A percentile compares a stretch with the other conserved stretches of the same genome.
Conservation (phyloP, 2,888 invertebrate species). For the Papilio demoleus region DNA sequence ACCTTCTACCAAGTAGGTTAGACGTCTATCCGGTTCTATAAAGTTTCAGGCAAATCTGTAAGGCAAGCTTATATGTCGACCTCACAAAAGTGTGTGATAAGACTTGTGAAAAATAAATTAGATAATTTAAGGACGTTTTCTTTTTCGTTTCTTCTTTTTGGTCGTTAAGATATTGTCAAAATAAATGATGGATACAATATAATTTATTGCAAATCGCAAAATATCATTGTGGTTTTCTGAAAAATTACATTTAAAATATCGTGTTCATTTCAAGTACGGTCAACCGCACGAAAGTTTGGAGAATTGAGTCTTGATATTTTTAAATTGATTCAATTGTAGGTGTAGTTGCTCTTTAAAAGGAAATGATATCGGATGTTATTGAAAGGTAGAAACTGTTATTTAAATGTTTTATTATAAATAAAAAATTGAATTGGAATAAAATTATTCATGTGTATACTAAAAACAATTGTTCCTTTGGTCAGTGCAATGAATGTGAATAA, state of each 20-base stretch:
- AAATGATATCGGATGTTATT: too few species aligned
- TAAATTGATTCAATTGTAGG: conserved; percentile 46
- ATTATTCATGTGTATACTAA: conserved; percentile 56
- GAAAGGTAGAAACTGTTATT: too few species aligned
- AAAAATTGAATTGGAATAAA: background rate
- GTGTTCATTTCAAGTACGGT: conserved; percentile 14
- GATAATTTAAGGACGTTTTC: background rate
- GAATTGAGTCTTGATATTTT: conserved; percentile 34
- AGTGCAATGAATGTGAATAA: conserved; percentile 48
- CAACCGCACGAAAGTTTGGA: background rate
- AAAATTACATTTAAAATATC: conserved; percentile 11
- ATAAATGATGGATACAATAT: background rate
- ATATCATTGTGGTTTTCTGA: conserved; percentile 15
- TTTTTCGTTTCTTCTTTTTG: background rate
- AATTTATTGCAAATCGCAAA: conserved; percentile 10
- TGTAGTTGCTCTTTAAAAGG: too few species aligned
- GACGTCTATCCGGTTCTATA: too few species aligned
- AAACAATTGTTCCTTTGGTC: conserved; percentile 56
- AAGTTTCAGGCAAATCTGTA: too few species aligned
- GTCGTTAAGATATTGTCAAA: background rate
- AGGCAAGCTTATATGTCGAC: too few species aligned
- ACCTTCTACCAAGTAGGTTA: too few species aligned
- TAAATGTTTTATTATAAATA: conserved; percentile 42
- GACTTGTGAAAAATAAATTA: too few species aligned
- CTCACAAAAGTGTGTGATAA: too few species aligned